Conservation (phyloP, 2,888 invertebrate species). For the Cerastis rubricosa region DNA sequence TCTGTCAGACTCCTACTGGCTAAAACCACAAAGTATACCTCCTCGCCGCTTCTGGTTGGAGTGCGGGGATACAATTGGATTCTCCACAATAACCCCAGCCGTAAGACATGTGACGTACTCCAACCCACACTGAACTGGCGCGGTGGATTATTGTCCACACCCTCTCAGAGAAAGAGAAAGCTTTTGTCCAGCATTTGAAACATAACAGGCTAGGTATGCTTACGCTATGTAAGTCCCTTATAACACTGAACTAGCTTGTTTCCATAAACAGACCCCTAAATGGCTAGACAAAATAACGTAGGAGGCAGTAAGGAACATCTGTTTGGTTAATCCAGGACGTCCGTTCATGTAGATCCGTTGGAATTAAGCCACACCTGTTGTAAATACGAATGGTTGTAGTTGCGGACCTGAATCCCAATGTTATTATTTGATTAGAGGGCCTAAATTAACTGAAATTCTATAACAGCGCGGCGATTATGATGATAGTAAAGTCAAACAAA, state of each 20-base stretch:
- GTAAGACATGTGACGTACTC: background rate
- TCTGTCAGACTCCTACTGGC: background rate
- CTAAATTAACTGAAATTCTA: background rate
- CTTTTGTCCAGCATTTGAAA: background rate
- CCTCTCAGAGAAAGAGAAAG: background rate
- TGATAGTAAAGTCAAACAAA: too few species aligned
- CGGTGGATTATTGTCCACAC: background rate
- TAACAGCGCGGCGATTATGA: background rate
- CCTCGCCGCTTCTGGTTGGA: background rate
- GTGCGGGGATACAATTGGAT: background rate
- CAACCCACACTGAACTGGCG: background rate
- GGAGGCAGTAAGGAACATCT: conserved; percentile 17
- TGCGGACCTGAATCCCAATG: background rate
- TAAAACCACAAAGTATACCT: background rate
- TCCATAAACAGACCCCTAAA: background rate
- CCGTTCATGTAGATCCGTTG: conserved; percentile 8
- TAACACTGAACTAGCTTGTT: background rate
- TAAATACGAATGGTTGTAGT: background rate
- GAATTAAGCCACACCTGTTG: conserved; percentile 19
- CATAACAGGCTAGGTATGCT: background rate
- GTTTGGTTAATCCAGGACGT: conserved; percentile 28
- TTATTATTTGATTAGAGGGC: background rate
- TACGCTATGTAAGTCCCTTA: background rate
- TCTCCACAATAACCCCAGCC: background rate
- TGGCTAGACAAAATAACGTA: conserved; percentile 5